Percentiles rank a stretch among this genome's conserved stretches.
These are phyloP conservation scores for Achlya flavicornis DNA, from an alignment of 2,888 invertebrate genomes.

Conservation along the genomic window DNA sequence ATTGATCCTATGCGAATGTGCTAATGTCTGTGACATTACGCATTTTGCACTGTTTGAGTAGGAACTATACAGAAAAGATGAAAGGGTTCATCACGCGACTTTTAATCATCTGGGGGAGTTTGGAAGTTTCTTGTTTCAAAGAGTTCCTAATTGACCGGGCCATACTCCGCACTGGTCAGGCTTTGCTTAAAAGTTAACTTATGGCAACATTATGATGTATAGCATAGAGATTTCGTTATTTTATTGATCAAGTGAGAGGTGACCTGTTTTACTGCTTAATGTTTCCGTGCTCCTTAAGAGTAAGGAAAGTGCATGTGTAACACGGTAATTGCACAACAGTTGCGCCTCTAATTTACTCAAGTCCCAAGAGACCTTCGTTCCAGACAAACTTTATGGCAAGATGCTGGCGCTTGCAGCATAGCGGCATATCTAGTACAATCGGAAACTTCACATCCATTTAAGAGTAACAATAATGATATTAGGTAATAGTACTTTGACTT, in stretches of 20 bases:
- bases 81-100: too few relatives aligned
- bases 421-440: slow-evolving; percentile 49
- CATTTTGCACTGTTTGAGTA: background rate
- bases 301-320: slow-evolving; percentile 45
- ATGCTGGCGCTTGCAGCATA: slow-evolving; percentile 22
- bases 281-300: slow-evolving; percentile 24
- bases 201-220: too few relatives aligned
- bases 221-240: too few relatives aligned
- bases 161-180: too few relatives aligned
- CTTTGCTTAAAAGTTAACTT: too few relatives aligned
- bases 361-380: slow-evolving; percentile 20
- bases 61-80: too few relatives aligned
- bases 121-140: too few relatives aligned
- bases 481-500: slow-evolving; percentile 37
- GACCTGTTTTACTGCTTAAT: background rate
- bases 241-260: too few relatives aligned
- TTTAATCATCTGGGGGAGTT: too few relatives aligned
- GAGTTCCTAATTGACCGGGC: too few relatives aligned
- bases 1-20: slow-evolving; percentile 53
- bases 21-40: slow-evolving; percentile 1
- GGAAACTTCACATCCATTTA: slow-evolving; percentile 34
- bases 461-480: slow-evolving; percentile 46
- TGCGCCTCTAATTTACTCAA: slow-evolving; percentile 37
- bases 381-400: slow-evolving; percentile 39
- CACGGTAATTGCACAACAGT: slow-evolving; percentile 42